Evolutionary conservation across 2,888 invertebrate genomes (phyloP).

Genomic region (Uropetala carovei): DNA sequence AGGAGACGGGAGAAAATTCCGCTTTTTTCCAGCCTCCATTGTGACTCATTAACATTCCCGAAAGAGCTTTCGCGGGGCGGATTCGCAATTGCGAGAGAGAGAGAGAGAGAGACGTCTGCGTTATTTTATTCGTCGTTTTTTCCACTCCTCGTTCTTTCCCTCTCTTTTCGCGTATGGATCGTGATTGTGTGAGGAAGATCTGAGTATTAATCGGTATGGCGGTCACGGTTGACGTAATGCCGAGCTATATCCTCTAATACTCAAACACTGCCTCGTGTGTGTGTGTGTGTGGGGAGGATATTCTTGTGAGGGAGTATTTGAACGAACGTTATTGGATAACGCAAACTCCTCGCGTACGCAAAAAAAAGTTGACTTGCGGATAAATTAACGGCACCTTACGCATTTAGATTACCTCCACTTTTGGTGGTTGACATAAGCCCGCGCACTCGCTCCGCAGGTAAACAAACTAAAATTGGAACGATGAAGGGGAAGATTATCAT

Average conservation of each 20-base stretch:
- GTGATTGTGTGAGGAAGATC: background rate
- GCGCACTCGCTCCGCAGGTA: background rate
- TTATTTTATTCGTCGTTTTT: no score
- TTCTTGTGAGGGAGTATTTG: background rate
- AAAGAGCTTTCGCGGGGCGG: no score
- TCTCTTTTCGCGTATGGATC: background rate
- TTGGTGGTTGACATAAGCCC: background rate
- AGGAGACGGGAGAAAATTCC: no score
- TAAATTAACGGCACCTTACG: background rate
- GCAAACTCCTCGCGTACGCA: background rate
- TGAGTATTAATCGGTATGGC: background rate
- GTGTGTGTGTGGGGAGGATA: no score
- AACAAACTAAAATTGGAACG: constrained; percentile 5
- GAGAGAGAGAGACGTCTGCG: no score
- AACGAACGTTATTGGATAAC: background rate
- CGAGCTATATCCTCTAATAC: background rate
- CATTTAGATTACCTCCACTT: background rate
- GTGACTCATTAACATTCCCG: no score
- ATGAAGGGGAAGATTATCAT: background rate
- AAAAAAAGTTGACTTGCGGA: background rate
- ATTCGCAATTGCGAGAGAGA: no score
- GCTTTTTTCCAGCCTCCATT: no score
- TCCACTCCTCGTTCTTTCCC: no score
- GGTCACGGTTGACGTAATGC: background rate
- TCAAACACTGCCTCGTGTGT: no score